A percentile compares a stretch with the other conserved stretches of the same genome.
Evolutionary conservation across 2,113 vertebrate species (phyloP).

Genomic region (Trinectes maculatus): DNA sequence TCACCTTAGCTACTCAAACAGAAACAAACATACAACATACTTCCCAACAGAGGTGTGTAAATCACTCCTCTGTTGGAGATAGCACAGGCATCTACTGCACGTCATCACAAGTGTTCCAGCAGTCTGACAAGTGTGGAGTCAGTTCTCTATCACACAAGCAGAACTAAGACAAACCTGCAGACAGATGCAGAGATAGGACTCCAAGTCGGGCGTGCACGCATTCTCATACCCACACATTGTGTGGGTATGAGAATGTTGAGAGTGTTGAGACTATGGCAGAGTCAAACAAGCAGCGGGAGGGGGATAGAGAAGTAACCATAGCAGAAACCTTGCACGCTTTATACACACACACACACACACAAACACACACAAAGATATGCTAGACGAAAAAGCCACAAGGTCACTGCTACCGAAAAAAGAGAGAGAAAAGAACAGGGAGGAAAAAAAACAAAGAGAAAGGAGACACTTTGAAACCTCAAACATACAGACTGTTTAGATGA

Average conservation of each 20-base stretch:
- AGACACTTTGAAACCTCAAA: conserved; percentile 25
- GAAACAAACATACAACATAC: conserved; percentile 17
- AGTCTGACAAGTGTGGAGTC: conserved; percentile 9
- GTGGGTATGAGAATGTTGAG: background rate
- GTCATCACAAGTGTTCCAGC: conserved; percentile 16
- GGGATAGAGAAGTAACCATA: background rate
- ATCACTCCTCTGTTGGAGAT: conserved; percentile 28
- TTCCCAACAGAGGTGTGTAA: conserved; percentile 54
- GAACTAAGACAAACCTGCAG: conserved; percentile 1
- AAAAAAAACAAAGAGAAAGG: background rate
- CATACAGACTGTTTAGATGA: conserved; percentile 43
- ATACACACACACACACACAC: background rate
- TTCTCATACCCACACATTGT: background rate
- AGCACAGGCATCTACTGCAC: conserved; percentile 5
- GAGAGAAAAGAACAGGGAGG: background rate
- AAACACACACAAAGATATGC: background rate
- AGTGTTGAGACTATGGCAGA: conserved; percentile 28
- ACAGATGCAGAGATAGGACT: conserved; percentile 34
- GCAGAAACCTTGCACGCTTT: conserved; percentile 11
- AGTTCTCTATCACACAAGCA: conserved; percentile 17
- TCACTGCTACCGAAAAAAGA: background rate
- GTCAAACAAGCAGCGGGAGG: conserved; percentile 23
- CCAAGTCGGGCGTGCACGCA: background rate
- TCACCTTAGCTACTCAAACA: background rate
- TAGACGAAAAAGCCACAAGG: background rate